Percentiles rank a stretch among this genome's conserved stretches.
phyloP scores from a whole-genome alignment of 2,888 invertebrate genomes.

The Euzophera pinguis region DNA sequence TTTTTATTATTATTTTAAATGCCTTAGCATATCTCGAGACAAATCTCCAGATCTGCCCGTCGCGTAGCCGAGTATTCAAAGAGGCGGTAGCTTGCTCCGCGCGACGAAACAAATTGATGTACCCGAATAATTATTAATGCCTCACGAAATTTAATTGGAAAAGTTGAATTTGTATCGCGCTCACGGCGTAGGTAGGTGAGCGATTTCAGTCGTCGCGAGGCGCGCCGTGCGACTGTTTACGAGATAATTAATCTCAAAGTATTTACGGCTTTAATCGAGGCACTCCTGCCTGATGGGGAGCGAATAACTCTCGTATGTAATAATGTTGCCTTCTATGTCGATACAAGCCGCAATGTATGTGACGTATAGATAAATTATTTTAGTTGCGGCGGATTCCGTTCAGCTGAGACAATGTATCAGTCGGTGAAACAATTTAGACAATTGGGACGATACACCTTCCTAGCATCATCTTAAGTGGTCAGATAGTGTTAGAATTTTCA shows the following conservation, averaged over 20 bases:
- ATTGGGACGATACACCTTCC: no score
- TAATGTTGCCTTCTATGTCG: constrained; percentile 56
- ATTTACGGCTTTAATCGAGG: constrained; percentile 80
- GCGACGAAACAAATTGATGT: constrained; percentile 81
- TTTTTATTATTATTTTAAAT: no score
- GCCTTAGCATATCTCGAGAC: constrained; percentile 29
- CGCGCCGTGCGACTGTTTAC: constrained; percentile 72
- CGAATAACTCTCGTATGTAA: constrained; percentile 76
- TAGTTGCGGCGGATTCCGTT: not conserved
- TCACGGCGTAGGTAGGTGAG: constrained; percentile 74
- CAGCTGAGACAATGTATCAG: not conserved
- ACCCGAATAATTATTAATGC: constrained; percentile 82
- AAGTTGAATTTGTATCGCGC: constrained; percentile 80
- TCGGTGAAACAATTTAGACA: not conserved
- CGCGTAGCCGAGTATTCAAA: constrained; percentile 36
- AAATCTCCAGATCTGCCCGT: constrained; percentile 24
- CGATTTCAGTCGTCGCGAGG: constrained; percentile 66
- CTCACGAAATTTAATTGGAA: constrained; percentile 82
- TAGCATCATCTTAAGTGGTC: no score
- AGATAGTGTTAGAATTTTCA: no score
- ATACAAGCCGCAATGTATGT: constrained; percentile 25
- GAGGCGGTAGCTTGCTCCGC: constrained; percentile 53
- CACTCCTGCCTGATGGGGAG: constrained; percentile 66
- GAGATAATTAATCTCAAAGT: constrained; percentile 80
- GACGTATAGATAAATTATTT: not conserved